Percentiles rank a stretch among this genome's conserved stretches.
Conservation (phyloP, 2,113 vertebrate species). For the rabbit (Oryctolagus cuniculus) region DNA sequence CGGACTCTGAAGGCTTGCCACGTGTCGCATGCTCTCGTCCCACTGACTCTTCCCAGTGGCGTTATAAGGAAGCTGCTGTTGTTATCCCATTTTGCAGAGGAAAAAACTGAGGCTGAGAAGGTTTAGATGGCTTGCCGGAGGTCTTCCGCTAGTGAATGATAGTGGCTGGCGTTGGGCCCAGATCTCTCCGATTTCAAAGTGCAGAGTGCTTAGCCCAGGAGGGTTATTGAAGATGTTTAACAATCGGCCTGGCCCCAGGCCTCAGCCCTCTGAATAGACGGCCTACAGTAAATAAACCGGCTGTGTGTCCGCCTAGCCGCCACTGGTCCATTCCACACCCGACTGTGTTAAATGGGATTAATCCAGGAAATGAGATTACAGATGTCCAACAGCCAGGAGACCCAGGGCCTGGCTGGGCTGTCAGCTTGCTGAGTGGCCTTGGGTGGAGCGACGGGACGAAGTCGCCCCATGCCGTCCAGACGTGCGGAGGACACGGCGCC, state of each 20-base stretch:
- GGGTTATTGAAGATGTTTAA: neutral
- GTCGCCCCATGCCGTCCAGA: neutral
- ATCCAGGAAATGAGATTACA: slow-evolving; percentile 73
- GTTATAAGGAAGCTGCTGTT: accelerated
- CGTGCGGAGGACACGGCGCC: neutral
- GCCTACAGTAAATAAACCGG: slow-evolving; percentile 6
- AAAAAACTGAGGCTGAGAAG: slow-evolving; percentile 7
- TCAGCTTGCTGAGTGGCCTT: neutral
- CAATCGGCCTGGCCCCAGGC: neutral
- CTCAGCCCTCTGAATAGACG: neutral
- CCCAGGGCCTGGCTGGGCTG: neutral
- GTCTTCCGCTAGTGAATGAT: neutral
- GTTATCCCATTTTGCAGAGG: neutral
- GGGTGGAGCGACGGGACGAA: neutral
- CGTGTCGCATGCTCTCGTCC: accelerated
- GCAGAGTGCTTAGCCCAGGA: neutral
- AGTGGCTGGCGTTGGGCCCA: neutral
- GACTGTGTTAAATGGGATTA: slow-evolving; percentile 77
- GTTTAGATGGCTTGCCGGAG: neutral
- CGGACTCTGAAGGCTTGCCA: neutral
- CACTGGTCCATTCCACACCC: neutral
- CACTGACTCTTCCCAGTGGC: neutral
- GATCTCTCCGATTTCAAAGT: neutral
- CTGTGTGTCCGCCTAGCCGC: neutral
- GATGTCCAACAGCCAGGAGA: slow-evolving; percentile 64